A percentile compares a stretch with the other conserved stretches of the same genome.
Conservation (phyloP, 2,888 invertebrate genomes). For the Cephalotes varians region DNA sequence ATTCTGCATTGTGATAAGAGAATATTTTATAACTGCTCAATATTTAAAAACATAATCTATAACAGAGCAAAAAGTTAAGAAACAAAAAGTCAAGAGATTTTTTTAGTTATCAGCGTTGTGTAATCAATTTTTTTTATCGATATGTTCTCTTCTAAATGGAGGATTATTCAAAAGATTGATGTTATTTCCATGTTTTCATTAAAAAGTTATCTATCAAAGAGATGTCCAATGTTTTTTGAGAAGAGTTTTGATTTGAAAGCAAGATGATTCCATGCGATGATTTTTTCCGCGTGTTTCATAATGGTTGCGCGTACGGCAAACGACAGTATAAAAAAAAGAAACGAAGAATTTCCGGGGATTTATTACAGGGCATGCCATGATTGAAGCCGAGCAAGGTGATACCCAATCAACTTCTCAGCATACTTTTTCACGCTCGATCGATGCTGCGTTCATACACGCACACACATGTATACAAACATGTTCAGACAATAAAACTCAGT, state of each 20-base stretch:
- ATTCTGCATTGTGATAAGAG: background rate
- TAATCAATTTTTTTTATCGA: background rate
- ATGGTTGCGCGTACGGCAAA: constrained; percentile 37
- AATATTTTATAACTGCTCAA: constrained; percentile 1
- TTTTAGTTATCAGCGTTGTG: background rate
- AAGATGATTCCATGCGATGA: background rate
- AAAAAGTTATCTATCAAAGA: background rate
- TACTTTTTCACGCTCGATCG: constrained; percentile 64
- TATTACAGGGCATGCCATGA: constrained; percentile 69
- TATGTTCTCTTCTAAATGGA: background rate
- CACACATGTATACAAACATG: constrained; percentile 5
- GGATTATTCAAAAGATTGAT: background rate
- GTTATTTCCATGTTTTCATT: background rate
- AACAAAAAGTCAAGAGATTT: background rate
- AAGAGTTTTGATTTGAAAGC: constrained; percentile 26
- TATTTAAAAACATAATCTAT: background rate
- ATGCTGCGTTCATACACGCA: constrained; percentile 42
- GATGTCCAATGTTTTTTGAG: background rate
- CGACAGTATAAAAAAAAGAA: constrained; percentile 60
- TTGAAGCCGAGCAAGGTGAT: constrained; percentile 72
- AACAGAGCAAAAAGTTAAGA: background rate
- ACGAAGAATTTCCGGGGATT: constrained; percentile 71
- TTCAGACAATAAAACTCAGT: constrained; percentile 65
- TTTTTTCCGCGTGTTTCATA: constrained; percentile 55
- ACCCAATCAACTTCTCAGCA: constrained; percentile 69